Evolutionary conservation across 2,113 vertebrate genomes (phyloP).

Genomic region (Acanthisitta chloris): DNA sequence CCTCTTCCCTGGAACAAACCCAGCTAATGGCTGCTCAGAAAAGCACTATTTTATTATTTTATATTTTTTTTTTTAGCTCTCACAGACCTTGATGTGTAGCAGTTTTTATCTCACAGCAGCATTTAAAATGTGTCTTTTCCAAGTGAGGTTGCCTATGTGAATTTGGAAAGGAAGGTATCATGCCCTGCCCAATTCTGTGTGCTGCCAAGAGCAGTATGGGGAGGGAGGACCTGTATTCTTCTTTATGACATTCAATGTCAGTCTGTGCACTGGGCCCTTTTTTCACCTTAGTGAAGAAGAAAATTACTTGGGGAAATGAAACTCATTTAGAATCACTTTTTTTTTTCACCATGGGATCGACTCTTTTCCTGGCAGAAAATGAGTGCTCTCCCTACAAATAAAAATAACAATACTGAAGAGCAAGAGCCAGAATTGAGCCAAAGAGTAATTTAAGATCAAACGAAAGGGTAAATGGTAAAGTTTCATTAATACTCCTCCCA

Average conservation of each 20-base stretch:
- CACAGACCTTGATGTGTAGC: background rate
- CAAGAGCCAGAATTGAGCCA: background rate
- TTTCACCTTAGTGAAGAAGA: background rate
- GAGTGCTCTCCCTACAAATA: background rate
- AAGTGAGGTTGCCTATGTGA: background rate
- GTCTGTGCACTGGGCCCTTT: background rate
- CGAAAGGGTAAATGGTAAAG: background rate
- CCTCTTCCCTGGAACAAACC: background rate
- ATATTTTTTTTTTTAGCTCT: background rate
- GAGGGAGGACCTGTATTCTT: background rate
- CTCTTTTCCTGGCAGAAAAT: background rate
- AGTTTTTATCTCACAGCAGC: background rate
- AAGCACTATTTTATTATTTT: background rate
- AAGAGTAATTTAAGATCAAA: background rate
- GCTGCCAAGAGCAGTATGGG: background rate
- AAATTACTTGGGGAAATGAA: background rate
- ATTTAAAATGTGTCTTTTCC: background rate
- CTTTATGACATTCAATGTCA: background rate
- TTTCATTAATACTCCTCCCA: background rate
- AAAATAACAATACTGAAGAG: background rate
- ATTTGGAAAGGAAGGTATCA: background rate
- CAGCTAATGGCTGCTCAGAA: background rate
- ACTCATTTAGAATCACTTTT: background rate
- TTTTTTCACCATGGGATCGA: background rate
- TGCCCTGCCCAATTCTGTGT: background rate